phyloP scores from a whole-genome alignment of 37 sponge, comb jelly and placozoan species.

The Bolinopsis microptera region DNA sequence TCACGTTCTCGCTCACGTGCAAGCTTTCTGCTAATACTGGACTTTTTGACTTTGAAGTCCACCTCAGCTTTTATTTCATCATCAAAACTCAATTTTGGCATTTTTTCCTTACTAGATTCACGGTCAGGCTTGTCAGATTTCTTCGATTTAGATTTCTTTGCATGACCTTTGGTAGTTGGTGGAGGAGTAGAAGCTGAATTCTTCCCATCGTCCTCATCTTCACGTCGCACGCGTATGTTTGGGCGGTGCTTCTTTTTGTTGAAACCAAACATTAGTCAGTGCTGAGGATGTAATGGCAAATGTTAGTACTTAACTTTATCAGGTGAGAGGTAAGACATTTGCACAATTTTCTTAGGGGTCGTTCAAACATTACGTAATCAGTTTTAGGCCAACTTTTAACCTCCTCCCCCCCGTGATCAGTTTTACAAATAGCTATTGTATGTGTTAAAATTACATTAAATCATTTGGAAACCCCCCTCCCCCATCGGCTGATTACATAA shows the following conservation, averaged over 20 bases:
- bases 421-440: too few species aligned
- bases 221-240: neutral
- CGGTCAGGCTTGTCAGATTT: neutral
- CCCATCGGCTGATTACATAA: too few species aligned
- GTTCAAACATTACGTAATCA: too few species aligned
- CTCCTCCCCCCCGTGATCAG: too few species aligned
- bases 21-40: conserved; percentile 44
- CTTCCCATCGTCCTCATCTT: neutral
- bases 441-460: too few species aligned
- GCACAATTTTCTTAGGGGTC: too few species aligned
- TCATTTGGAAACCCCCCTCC: too few species aligned
- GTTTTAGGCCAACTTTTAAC: too few species aligned
- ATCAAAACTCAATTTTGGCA: conserved; percentile 9
- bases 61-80: neutral
- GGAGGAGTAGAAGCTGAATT: neutral
- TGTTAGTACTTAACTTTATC: neutral
- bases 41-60: conserved; percentile 36
- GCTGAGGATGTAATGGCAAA: neutral
- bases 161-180: neutral
- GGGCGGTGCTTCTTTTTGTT: conserved; percentile 13
- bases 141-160: neutral
- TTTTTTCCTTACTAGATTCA: neutral
- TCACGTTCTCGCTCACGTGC: conserved; percentile 22
- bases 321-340: too few species aligned
- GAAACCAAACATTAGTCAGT: conserved; percentile 24